Conservation (phyloP, 2,888 invertebrate species). For the Drosophila aldrichi region DNA sequence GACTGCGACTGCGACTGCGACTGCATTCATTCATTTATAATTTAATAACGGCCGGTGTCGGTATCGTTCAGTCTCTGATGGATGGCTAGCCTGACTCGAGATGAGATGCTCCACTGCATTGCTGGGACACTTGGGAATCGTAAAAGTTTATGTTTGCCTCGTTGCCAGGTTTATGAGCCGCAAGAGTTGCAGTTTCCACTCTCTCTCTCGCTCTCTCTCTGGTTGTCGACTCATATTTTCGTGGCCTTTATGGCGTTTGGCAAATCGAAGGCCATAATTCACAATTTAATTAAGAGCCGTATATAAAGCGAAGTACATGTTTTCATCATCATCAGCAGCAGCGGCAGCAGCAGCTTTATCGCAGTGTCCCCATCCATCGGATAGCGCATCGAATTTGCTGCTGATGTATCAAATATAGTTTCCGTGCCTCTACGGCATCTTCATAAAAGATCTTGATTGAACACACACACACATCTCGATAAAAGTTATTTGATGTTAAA, state of each 20-base stretch:
- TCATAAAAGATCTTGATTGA: conserved; percentile 5
- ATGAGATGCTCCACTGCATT: conserved; percentile 22
- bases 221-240: conserved; percentile 70
- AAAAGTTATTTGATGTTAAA: conserved; percentile 8
- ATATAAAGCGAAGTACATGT: conserved; percentile 59
- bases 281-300: conserved; percentile 82
- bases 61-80: conserved; percentile 53
- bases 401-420: conserved; percentile 51
- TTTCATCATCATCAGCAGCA: conserved; percentile 3
- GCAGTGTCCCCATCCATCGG: conserved; percentile 13
- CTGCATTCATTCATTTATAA: conserved; percentile 81
- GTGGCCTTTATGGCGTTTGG: conserved; percentile 76
- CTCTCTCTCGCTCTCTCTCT: neutral
- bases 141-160: conserved; percentile 72
- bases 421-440: neutral
- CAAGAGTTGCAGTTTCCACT: conserved; percentile 48
- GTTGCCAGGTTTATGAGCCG: conserved; percentile 68
- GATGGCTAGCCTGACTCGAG: conserved; percentile 12
- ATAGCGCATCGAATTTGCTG: conserved; percentile 4
- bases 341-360: conserved; percentile 36
- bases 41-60: conserved; percentile 78
- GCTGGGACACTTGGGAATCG: conserved; percentile 52
- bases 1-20: conserved; percentile 60
- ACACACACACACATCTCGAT: neutral
- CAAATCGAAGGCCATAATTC: conserved; percentile 80